phyloP scores from a whole-genome alignment of 2,888 invertebrate genomes.

The Yponomeuta malinellus region DNA sequence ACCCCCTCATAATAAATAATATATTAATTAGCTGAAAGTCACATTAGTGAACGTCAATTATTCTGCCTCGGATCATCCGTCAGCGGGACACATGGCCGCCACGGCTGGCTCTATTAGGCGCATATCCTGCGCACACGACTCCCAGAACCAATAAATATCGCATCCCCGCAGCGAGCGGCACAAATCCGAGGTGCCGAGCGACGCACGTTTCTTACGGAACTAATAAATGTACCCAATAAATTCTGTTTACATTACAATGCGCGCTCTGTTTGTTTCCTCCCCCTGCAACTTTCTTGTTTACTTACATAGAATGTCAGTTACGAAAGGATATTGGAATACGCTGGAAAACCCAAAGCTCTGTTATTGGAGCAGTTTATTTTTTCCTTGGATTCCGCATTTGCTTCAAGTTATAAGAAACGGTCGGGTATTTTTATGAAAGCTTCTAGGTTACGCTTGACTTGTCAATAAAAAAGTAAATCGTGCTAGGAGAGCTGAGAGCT shows the following conservation, averaged over 20 bases:
- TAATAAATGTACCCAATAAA: conserved; percentile 67
- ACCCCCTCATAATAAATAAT: not conserved
- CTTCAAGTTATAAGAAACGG: conserved; percentile 4
- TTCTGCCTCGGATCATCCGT: not conserved
- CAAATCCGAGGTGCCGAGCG: conserved; percentile 46
- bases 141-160: conserved; percentile 56
- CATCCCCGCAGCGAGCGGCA: conserved; percentile 52
- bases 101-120: conserved; percentile 45
- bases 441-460: conserved; percentile 39
- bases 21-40: not conserved
- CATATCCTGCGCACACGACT: conserved; percentile 56
- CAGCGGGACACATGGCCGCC: conserved; percentile 46
- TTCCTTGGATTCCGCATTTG: not conserved
- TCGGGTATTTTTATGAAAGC: conserved; percentile 18
- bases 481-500: conserved; percentile 28
- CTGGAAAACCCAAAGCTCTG: conserved; percentile 7
- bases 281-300: conserved; percentile 28
- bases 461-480: conserved; percentile 36
- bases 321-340: conserved; percentile 15
- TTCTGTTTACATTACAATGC: conserved; percentile 57
- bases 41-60: not conserved
- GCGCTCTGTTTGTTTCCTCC: conserved; percentile 32
- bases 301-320: conserved; percentile 16
- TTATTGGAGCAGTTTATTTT: conserved; percentile 11
- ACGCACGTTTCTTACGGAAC: conserved; percentile 57